A percentile compares a stretch with the other conserved stretches of the same genome.
phyloP scores from a whole-genome alignment of 2,888 invertebrate species.

The Drosophila borealis region DNA sequence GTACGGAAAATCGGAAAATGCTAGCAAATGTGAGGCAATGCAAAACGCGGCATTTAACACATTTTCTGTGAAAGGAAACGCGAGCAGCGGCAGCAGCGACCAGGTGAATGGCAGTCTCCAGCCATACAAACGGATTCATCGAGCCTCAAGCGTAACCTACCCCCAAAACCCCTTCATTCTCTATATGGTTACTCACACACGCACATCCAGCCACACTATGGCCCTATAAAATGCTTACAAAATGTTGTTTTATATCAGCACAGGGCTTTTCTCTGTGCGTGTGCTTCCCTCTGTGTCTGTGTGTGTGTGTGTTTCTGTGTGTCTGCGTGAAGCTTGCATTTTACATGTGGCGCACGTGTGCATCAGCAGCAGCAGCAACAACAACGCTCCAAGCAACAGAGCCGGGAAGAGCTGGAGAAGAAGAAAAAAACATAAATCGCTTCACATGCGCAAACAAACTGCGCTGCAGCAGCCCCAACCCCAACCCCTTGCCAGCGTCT shows the following conservation, averaged over 20 bases:
- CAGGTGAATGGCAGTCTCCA: neutral
- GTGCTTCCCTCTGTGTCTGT: neutral
- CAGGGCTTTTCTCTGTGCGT: slow-evolving; percentile 3
- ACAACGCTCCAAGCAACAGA: slow-evolving; percentile 53
- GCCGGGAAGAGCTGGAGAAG: slow-evolving; percentile 22
- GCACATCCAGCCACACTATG: slow-evolving; percentile 61
- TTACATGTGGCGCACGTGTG: slow-evolving; percentile 75
- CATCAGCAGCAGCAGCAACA: slow-evolving; percentile 46
- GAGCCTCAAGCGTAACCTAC: too few species aligned
- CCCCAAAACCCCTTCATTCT: neutral
- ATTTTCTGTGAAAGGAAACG: slow-evolving; percentile 61
- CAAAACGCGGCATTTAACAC: slow-evolving; percentile 81
- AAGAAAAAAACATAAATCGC: slow-evolving; percentile 70
- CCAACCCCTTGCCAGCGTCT: neutral
- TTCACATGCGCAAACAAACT: slow-evolving; percentile 76
- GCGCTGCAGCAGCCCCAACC: slow-evolving; percentile 30
- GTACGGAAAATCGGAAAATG: slow-evolving; percentile 49
- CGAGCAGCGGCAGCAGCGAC: slow-evolving; percentile 10
- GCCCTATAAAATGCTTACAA: slow-evolving; percentile 78
- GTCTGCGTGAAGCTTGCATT: slow-evolving; percentile 61
- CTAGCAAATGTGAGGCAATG: slow-evolving; percentile 61
- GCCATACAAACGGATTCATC: slow-evolving; percentile 17
- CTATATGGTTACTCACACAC: slow-evolving; percentile 23
- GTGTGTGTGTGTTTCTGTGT: slow-evolving; percentile 9
- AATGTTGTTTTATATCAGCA: slow-evolving; percentile 75